Conservation (phyloP, 2,113 vertebrate species). For the Ia io region DNA sequence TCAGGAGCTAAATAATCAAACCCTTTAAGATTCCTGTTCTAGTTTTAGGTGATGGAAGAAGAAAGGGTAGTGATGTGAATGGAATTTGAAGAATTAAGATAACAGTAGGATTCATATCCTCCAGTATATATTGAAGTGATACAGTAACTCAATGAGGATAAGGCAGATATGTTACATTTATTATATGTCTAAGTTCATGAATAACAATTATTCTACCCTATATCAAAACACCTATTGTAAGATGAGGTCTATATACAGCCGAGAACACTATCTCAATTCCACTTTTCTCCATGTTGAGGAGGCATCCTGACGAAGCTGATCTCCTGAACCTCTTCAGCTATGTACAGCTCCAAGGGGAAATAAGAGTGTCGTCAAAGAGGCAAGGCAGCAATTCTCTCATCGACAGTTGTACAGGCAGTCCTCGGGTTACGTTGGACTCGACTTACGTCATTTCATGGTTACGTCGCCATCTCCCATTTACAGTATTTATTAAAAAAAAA, state of each 20-base stretch:
- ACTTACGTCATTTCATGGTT: too few species aligned
- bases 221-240: neutral
- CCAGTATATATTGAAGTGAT: neutral
- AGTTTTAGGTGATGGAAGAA: neutral
- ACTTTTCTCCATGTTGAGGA: neutral
- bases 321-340: neutral
- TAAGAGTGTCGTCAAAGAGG: neutral
- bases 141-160: neutral
- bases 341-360: neutral
- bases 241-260: neutral
- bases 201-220: neutral
- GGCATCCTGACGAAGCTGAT: neutral
- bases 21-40: neutral
- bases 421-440: too few species aligned
- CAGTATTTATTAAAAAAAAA: too few species aligned
- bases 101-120: neutral
- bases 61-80: neutral
- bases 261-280: neutral
- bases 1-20: neutral
- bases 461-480: too few species aligned
- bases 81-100: neutral
- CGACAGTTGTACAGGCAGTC: neutral
- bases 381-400: neutral
- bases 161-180: neutral
- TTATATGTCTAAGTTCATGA: neutral